A percentile compares a stretch with the other conserved stretches of the same genome.
Conservation (phyloP, 2,888 invertebrate genomes). For the Hydrotaea cyrtoneurina region DNA sequence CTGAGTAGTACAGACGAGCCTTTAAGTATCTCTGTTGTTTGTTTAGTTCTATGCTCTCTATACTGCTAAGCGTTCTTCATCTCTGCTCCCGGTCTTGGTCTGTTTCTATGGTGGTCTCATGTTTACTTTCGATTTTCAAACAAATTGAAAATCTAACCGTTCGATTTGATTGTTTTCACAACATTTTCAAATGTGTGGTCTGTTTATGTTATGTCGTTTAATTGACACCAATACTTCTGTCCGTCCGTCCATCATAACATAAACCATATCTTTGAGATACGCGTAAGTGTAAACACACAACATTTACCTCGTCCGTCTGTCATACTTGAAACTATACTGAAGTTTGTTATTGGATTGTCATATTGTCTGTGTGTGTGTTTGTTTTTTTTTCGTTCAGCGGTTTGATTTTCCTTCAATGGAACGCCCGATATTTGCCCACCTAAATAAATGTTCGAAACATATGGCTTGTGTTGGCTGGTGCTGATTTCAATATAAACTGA, state of each 20-base stretch:
- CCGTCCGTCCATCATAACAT: constrained; percentile 21
- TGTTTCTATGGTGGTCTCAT: background rate
- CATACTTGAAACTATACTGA: background rate
- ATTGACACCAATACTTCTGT: constrained; percentile 59
- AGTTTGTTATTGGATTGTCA: constrained; percentile 31
- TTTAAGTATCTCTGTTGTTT: background rate
- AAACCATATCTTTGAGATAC: constrained; percentile 20
- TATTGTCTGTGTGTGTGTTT: background rate
- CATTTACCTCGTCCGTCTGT: background rate
- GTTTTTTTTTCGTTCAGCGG: background rate
- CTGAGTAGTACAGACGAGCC: background rate
- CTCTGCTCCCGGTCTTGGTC: background rate
- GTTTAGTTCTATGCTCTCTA: background rate
- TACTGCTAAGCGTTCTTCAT: too few relatives aligned
- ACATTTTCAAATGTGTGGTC: background rate
- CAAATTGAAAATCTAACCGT: background rate
- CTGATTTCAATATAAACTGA: background rate
- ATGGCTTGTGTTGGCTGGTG: constrained; percentile 16
- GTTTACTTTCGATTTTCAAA: background rate
- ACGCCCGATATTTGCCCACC: constrained; percentile 27
- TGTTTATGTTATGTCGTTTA: constrained; percentile 52
- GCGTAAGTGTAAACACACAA: constrained; percentile 11
- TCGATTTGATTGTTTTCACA: background rate
- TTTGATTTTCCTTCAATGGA: constrained; percentile 6
- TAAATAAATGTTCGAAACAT: background rate